Percentiles rank a stretch among this genome's conserved stretches.
Conservation (phyloP, 2,888 invertebrate genomes). For the Crocallis elinguaria region DNA sequence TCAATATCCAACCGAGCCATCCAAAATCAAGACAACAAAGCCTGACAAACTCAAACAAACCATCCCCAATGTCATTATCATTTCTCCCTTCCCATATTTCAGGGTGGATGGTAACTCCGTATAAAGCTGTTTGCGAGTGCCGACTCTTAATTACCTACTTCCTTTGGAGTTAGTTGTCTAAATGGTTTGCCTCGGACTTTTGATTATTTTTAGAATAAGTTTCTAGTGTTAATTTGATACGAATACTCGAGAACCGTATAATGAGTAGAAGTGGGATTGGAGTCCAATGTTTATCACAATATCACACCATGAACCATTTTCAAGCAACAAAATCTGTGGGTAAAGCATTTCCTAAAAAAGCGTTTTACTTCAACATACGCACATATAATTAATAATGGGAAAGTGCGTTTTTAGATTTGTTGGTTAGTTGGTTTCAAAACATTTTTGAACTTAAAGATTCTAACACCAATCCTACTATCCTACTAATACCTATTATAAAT, state of each 20-base stretch:
- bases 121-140: slow-evolving; percentile 32
- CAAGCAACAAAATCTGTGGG: too few relatives aligned
- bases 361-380: too few relatives aligned
- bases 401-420: too few relatives aligned
- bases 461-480: too few relatives aligned
- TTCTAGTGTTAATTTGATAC: slow-evolving; percentile 8
- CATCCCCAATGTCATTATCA: slow-evolving; percentile 52
- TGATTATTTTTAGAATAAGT: slow-evolving; percentile 7
- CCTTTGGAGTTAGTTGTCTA: slow-evolving; percentile 31
- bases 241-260: background rate
- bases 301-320: too few relatives aligned
- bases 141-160: slow-evolving; percentile 44
- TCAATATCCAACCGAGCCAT: slow-evolving; percentile 18
- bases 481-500: too few relatives aligned
- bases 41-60: slow-evolving; percentile 36
- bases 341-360: too few relatives aligned
- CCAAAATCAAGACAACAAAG: slow-evolving; percentile 19
- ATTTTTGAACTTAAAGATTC: too few relatives aligned
- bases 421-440: too few relatives aligned
- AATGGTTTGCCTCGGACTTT: slow-evolving; percentile 13
- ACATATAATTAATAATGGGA: too few relatives aligned
- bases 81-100: slow-evolving; percentile 40
- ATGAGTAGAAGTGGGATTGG: background rate
- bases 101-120: slow-evolving; percentile 15
- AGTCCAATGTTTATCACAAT: background rate